phyloP scores from a whole-genome alignment of 2,797 vertebrate species.

The Anabacerthia variegaticeps region DNA sequence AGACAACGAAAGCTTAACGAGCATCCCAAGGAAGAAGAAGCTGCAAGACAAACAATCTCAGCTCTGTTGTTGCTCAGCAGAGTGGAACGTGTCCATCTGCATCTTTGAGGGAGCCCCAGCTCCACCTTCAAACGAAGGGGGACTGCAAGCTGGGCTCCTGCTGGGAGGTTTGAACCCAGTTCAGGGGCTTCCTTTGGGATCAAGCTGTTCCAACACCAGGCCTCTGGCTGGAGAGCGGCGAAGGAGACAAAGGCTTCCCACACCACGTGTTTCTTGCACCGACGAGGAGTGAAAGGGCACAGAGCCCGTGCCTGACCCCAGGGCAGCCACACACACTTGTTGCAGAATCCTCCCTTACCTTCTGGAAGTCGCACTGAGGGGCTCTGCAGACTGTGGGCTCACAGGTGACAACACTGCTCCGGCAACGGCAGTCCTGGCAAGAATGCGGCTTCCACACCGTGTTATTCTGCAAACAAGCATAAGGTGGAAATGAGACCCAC shows the following conservation, averaged over 20 bases:
- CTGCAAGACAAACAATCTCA: not conserved
- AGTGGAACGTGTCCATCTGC: conserved; percentile 31
- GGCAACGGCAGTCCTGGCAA: conserved; percentile 88
- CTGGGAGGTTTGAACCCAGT: not conserved
- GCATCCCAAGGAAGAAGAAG: not conserved
- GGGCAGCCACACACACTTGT: not conserved
- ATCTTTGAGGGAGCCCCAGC: not conserved
- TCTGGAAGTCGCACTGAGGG: conserved; percentile 86
- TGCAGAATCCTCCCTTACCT: conserved; percentile 75
- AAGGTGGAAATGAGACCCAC: conserved; percentile 4
- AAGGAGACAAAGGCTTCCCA: not conserved
- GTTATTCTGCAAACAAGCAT: conserved; percentile 81
- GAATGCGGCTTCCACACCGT: conserved; percentile 87
- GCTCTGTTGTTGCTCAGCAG: conserved; percentile 17
- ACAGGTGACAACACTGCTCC: conserved; percentile 81
- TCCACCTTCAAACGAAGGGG: not conserved
- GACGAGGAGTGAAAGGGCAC: not conserved
- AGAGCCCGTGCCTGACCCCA: not conserved
- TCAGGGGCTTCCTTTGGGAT: not conserved
- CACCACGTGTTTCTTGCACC: rapidly evolving
- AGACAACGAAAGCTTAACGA: conserved; percentile 5
- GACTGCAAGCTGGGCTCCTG: not conserved
- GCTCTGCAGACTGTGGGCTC: conserved; percentile 78
- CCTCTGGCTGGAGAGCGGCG: rapidly evolving
- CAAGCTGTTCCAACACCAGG: not conserved